These are phyloP conservation scores for Atlantisia rogersi DNA, from an alignment of 2,113 vertebrate genomes.

Conservation along the genomic window DNA sequence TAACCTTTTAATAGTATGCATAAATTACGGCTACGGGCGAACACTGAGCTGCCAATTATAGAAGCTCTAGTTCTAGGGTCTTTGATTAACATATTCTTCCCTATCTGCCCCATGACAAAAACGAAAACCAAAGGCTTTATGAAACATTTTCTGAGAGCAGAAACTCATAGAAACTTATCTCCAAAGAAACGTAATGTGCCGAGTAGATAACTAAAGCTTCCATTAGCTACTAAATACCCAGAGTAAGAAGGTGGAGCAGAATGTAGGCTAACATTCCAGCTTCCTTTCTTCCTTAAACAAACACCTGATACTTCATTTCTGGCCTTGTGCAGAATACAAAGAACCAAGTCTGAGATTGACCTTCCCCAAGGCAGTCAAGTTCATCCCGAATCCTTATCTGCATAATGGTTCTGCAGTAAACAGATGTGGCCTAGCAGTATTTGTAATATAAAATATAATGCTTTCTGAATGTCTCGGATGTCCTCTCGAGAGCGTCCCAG, in stretches of 20 bases:
- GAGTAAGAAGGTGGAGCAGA: not conserved
- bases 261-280: not conserved
- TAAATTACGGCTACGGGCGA: slow-evolving; percentile 18
- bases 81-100: slow-evolving; percentile 42
- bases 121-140: slow-evolving; percentile 12
- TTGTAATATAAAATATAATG: not conserved
- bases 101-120: not conserved
- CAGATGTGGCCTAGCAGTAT: slow-evolving; percentile 8
- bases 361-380: slow-evolving; percentile 27
- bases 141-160: not conserved
- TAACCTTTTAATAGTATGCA: slow-evolving; percentile 41
- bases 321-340: not conserved
- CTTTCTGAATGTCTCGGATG: not conserved
- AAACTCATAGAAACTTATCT: not conserved
- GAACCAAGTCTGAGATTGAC: not conserved
- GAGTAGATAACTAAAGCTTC: not conserved
- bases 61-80: not conserved
- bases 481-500: not conserved
- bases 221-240: not conserved
- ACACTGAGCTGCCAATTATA: slow-evolving; percentile 46
- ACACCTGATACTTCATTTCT: not conserved
- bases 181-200: not conserved
- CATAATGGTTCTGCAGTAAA: slow-evolving; percentile 37
- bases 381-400: slow-evolving; percentile 21
- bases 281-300: slow-evolving; percentile 22